Base-by-base conservation (phyloP, 2,888 invertebrate genomes). In the Volucella zonaria region DNA sequence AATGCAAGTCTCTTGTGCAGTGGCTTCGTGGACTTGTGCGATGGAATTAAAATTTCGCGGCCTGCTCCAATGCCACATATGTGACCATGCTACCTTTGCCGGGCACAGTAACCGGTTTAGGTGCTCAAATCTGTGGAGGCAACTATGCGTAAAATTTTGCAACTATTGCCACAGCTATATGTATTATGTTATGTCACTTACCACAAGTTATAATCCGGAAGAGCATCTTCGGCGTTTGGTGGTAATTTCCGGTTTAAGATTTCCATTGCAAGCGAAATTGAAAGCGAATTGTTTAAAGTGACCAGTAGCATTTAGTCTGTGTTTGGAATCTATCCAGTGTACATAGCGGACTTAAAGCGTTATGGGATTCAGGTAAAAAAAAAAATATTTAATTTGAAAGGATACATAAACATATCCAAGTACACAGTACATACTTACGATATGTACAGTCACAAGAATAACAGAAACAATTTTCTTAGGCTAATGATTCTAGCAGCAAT, bases 401-500 rank as follows among this genome's bases (percentile, higher is more conserved):
- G 47, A 23, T 3, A 23, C 18, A 23, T 23, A 23, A 23, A 23
- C 18, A 2, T 23, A 23, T n/a, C n/a, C n/a, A n/a, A n/a, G n/a
- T n/a, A n/a, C n/a, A n/a, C 0, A 23, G 18, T 2, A 23, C 18
- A 2, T 23, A 23, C 18, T 2, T 23, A 23, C 18, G 18, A 23
- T 23, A 23, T 23, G 18, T 23, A 23, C 18, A 23, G 18, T 6
- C 31, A 31, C 31, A 31, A 31, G 31, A 31, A 31, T 31, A 31
- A 31, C 6, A 31, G 31, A 31, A 31, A 31, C 31, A 31, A 31
- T 31, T 31, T 31, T 31, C 12, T 10, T 61, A 83, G 83, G 70
- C 18, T 92, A 9, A 18, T 91, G 23, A 42, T 93, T 1, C 80
- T 93, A 45, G 91, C 91, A 23, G 91, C 89, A 11, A 91, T 92